Conservation (phyloP, 2,797 vertebrate genomes). For the Channa striata region DNA sequence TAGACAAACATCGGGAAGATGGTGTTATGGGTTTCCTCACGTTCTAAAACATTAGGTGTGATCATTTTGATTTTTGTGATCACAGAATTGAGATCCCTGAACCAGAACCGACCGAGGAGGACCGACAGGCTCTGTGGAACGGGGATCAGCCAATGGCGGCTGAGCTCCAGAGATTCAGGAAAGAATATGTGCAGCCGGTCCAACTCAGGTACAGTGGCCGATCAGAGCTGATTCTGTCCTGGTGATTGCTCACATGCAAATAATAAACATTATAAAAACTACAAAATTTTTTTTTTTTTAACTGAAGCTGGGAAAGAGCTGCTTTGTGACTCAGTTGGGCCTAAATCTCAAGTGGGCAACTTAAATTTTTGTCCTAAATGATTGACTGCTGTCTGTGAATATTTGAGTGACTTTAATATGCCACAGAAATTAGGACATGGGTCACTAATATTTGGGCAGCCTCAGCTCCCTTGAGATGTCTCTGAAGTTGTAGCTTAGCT, state of each 20-base stretch:
- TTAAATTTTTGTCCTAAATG: not conserved
- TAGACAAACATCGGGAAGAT: not conserved
- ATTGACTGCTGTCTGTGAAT: no score
- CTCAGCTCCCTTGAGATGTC: no score
- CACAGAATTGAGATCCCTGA: slow-evolving; percentile 97
- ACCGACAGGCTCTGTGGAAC: slow-evolving; percentile 93
- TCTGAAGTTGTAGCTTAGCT: no score
- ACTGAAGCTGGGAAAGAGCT: not conserved
- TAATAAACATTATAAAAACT: not conserved
- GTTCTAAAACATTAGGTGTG: not conserved
- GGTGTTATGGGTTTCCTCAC: not conserved
- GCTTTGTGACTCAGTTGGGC: not conserved
- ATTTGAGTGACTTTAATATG: no score
- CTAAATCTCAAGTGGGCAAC: not conserved
- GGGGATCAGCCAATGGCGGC: slow-evolving; percentile 95
- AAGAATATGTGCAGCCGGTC: slow-evolving; percentile 97
- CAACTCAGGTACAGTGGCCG: slow-evolving; percentile 90
- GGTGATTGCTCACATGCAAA: not conserved
- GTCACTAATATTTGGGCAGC: no score
- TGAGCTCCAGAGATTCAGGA: slow-evolving; percentile 95
- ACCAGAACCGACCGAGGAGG: slow-evolving; percentile 94
- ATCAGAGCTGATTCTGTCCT: not conserved
- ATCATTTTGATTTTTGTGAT: not conserved
- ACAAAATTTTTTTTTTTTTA: not conserved
- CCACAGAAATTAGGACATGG: no score